phyloP scores from a whole-genome alignment of 2,797 vertebrate species.

The Chlorospingus flavigularis region DNA sequence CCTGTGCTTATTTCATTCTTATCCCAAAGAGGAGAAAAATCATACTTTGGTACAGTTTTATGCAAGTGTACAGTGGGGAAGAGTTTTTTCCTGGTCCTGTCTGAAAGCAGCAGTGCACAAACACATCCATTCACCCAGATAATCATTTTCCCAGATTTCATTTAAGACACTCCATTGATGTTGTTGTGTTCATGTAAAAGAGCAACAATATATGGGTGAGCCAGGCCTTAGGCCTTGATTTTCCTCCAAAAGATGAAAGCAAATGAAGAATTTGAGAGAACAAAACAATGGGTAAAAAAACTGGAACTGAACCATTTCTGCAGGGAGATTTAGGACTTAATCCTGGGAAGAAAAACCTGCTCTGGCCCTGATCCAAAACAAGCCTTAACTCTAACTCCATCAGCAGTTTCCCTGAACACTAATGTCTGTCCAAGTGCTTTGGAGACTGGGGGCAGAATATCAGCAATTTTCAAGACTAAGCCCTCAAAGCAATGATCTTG shows the following conservation, averaged over 20 bases:
- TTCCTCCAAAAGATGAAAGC: slow-evolving; percentile 40
- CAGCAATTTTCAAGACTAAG: neutral
- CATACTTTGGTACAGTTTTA: neutral
- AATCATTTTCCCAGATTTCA: neutral
- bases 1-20: neutral
- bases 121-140: neutral
- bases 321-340: slow-evolving; percentile 28
- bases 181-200: neutral
- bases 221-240: slow-evolving; percentile 11
- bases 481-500: neutral
- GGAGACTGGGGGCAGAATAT: neutral
- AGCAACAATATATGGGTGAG: neutral
- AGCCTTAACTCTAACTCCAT: slow-evolving; percentile 8
- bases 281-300: neutral
- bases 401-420: neutral
- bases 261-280: slow-evolving; percentile 3
- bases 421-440: neutral
- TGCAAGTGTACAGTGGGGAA: neutral
- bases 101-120: neutral
- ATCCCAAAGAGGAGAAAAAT: neutral
- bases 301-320: neutral
- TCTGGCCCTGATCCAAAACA: slow-evolving; percentile 20
- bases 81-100: neutral
- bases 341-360: neutral
- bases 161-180: slow-evolving; percentile 1